A percentile compares a stretch with the other conserved stretches of the same genome.
These are phyloP conservation scores for Dasysyrphus tricinctus DNA, from an alignment of 2,888 invertebrate species.

Conservation along the genomic window DNA sequence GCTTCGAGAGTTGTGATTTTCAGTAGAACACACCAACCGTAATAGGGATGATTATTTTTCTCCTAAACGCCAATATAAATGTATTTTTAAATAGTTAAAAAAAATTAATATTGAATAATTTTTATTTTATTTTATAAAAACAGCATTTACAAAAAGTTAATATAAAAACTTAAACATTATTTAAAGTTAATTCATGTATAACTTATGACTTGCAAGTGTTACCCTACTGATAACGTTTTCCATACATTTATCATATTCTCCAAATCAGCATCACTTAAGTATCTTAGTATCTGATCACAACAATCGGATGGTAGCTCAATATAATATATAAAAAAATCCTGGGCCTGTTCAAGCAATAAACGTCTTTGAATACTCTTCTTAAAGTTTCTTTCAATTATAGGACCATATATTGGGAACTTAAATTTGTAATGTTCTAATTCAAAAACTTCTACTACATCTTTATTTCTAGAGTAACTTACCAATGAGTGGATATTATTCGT, in stretches of 20 bases:
- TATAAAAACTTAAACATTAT: too few relatives aligned
- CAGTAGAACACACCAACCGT: too few relatives aligned
- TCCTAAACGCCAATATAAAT: too few relatives aligned
- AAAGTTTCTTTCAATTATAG: not conserved
- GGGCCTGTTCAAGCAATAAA: not conserved
- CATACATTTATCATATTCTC: not conserved
- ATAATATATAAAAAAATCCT: not conserved
- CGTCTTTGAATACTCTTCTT: not conserved
- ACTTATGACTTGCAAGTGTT: too few relatives aligned
- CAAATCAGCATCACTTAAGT: conserved; percentile 2
- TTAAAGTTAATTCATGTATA: too few relatives aligned
- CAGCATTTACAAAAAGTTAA: too few relatives aligned
- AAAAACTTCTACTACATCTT: not conserved
- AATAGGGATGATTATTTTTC: too few relatives aligned
- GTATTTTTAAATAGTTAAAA: too few relatives aligned
- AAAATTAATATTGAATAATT: too few relatives aligned
- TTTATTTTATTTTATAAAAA: too few relatives aligned
- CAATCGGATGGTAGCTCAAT: not conserved
- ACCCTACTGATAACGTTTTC: too few relatives aligned
- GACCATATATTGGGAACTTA: not conserved
- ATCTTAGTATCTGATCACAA: not conserved
- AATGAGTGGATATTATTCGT: conserved; percentile 10
- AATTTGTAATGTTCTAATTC: not conserved
- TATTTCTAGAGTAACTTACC: not conserved
- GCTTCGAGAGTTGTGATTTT: too few relatives aligned